These are phyloP conservation scores for Etheostoma perlongum DNA, from an alignment of 2,797 vertebrate genomes.

Conservation along the genomic window DNA sequence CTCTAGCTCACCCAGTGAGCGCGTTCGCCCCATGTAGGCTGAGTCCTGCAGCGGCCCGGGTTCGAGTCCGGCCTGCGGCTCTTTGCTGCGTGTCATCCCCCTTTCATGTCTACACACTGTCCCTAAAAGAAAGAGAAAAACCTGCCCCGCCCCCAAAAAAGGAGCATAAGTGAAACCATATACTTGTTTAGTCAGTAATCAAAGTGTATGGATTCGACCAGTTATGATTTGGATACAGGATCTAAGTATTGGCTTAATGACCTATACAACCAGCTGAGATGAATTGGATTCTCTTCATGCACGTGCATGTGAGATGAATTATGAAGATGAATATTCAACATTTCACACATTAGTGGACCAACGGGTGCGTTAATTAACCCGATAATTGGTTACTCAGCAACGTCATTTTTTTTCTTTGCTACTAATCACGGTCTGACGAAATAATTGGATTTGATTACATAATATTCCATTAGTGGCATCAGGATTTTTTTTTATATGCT, in stretches of 20 bases:
- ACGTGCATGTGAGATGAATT: not conserved
- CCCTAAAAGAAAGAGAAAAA: too few species aligned
- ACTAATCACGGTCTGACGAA: not conserved
- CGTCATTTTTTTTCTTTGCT: not conserved
- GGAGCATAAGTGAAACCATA: not conserved
- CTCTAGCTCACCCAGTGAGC: too few species aligned
- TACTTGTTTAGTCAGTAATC: not conserved
- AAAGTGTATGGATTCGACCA: not conserved
- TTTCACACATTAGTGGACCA: not conserved
- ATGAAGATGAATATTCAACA: not conserved
- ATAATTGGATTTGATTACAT: not conserved
- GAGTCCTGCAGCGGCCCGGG: too few species aligned
- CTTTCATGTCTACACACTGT: too few species aligned
- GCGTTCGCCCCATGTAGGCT: too few species aligned
- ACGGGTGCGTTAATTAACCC: not conserved
- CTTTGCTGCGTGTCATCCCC: too few species aligned
- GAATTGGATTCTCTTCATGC: constrained; percentile 13
- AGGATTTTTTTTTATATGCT: not conserved
- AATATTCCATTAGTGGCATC: not conserved
- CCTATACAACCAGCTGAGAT: not conserved
- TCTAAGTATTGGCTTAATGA: not conserved
- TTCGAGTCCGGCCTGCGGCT: too few species aligned
- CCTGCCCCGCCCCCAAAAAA: too few species aligned
- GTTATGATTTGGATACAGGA: not conserved
- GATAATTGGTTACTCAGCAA: constrained; percentile 7